phyloP scores from a whole-genome alignment of 2,113 vertebrate species.

The Larimichthys crocea region DNA sequence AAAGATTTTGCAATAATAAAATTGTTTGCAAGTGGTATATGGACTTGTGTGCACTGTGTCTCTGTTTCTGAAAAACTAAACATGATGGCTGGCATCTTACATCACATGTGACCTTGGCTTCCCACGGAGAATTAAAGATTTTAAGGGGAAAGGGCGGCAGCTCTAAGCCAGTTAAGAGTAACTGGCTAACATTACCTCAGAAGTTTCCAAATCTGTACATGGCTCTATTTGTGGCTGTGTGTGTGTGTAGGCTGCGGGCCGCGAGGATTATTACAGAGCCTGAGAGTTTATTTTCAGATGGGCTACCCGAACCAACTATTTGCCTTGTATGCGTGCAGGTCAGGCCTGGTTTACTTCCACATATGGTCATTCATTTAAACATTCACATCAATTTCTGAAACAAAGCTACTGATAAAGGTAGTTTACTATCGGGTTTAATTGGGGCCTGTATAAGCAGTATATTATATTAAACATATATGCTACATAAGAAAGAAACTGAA shows the following conservation, averaged over 20 bases:
- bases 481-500: not conserved
- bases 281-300: slow-evolving; percentile 54
- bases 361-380: not conserved
- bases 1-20: slow-evolving; percentile 79
- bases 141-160: not conserved
- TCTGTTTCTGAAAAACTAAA: not conserved
- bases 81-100: too few species aligned
- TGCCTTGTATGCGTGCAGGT: slow-evolving; percentile 5
- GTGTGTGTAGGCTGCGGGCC: slow-evolving; percentile 24
- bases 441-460: not conserved
- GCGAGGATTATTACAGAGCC: slow-evolving; percentile 51
- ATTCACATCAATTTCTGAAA: not conserved
- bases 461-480: not conserved
- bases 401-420: not conserved
- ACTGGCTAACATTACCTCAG: slow-evolving; percentile 21
- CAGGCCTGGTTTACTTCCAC: slow-evolving; percentile 5
- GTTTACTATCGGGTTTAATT: not conserved
- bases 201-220: slow-evolving; percentile 28
- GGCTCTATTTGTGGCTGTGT: slow-evolving; percentile 21
- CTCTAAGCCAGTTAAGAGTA: not conserved
- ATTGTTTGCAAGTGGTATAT: slow-evolving; percentile 55
- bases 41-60: slow-evolving; percentile 4
- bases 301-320: slow-evolving; percentile 2
- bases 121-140: not conserved
- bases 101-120: slow-evolving; percentile 1